These are phyloP conservation scores for Lasioglossum albipes DNA, from an alignment of 1,140 invertebrate species.

Conservation along the genomic window DNA sequence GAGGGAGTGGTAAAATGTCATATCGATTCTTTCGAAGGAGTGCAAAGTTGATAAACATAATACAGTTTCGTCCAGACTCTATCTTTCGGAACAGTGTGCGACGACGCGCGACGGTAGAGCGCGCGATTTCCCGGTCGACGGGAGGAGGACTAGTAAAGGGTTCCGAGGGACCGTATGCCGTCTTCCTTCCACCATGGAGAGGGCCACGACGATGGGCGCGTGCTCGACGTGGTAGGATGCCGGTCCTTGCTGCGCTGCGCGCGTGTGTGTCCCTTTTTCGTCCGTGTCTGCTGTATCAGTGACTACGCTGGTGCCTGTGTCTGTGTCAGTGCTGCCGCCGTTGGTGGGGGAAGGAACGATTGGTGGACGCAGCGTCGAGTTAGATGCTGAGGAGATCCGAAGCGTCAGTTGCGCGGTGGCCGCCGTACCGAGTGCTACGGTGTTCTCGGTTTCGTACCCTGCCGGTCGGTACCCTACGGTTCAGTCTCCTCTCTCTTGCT, in stretches of 20 bases:
- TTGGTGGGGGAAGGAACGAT: slow-evolving; percentile 74
- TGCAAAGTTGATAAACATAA: too few relatives aligned
- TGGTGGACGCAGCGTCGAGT: slow-evolving; percentile 75
- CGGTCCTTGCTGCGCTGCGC: slow-evolving; percentile 18
- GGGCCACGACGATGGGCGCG: slow-evolving; percentile 48
- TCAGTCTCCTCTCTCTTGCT: not conserved
- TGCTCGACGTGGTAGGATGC: slow-evolving; percentile 51
- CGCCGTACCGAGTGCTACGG: slow-evolving; percentile 67
- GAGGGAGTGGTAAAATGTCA: too few relatives aligned
- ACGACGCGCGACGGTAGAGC: too few relatives aligned
- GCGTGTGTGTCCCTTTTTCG: not conserved
- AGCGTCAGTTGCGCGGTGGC: slow-evolving; percentile 76
- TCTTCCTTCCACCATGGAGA: slow-evolving; percentile 41
- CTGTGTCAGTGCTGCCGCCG: slow-evolving; percentile 54
- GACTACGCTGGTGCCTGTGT: not conserved
- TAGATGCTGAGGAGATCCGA: slow-evolving; percentile 74
- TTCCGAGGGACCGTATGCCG: slow-evolving; percentile 27
- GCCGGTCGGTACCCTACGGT: not conserved
- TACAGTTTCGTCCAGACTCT: too few relatives aligned
- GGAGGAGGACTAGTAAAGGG: slow-evolving; percentile 10
- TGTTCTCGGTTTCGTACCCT: slow-evolving; percentile 5
- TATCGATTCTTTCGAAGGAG: too few relatives aligned
- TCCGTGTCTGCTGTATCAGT: not conserved
- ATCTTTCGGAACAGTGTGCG: too few relatives aligned
- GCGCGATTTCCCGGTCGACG: too few relatives aligned